Evolutionary conservation across 2,888 invertebrate genomes (phyloP), one percentile per base, ranked within the genome.

Genomic region (Meghimatium bilineatum): DNA sequence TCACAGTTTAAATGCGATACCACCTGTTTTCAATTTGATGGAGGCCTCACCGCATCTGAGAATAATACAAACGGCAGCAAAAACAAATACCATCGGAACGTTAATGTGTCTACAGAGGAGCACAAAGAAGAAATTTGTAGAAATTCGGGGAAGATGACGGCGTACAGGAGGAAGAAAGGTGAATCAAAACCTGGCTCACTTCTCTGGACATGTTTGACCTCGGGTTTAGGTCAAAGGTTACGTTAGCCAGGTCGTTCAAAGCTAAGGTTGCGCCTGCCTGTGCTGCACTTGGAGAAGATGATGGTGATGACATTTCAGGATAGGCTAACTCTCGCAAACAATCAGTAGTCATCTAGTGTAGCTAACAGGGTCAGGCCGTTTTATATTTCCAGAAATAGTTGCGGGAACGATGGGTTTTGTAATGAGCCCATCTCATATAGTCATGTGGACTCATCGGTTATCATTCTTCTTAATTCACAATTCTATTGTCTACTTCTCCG

Each of bases 231-330:
- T 56, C 80, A 80, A 26, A 69, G 81, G 81, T 81, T 26, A 81
- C 74, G 81, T 81, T 60, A 81, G 52, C 38, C 74, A 56, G 81
- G 60, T 38, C 74, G 74, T 6, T 52, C n/a, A 60, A 63, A 81
- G 29, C 74, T 81, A 81, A 81, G 63, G 81, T 81, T 80, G 80
- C 80, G 80, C 80, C 56, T 52, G 71, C 26, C 77, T 75, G 36
- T 26, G 60, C 36, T 12, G 38, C 63, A 63, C 60, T 52, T 52
- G 77, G 63, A 38, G 63, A 38, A 36, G 63, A 77, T 77, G 77
- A 63, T 63, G 74, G 52, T 52, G 52, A 74, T 52, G 52, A 52
- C 32, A 32, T 74, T 74, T 49, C 74, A 52, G 74, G 74, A 52
- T 74, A 52, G 74, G 74, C 74, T 74, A 52, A 52, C 74, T 52